phyloP scores from a whole-genome alignment of 2,797 vertebrate genomes.

The Oreortyx pictus region DNA sequence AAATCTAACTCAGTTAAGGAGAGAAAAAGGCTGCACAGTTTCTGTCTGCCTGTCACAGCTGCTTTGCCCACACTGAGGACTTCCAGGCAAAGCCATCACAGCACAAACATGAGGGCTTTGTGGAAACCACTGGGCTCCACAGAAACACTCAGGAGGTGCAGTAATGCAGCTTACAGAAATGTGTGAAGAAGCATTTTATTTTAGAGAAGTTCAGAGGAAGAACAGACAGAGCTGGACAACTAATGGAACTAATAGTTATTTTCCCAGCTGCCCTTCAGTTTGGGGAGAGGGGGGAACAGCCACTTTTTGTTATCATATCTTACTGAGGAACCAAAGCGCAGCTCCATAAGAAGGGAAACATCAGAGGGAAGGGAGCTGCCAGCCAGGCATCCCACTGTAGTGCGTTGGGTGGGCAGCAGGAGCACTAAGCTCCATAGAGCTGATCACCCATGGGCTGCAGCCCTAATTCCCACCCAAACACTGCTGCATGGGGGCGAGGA shows the following conservation, averaged over 20 bases:
- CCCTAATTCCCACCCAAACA: rapidly evolving
- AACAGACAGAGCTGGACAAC: background rate
- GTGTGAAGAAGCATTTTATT: background rate
- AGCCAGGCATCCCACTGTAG: background rate
- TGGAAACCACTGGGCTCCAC: background rate
- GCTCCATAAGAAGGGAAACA: background rate
- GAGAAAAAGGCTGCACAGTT: constrained; percentile 20
- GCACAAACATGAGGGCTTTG: constrained; percentile 29
- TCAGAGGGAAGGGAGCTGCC: background rate
- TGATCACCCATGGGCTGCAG: background rate
- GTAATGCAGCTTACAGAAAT: background rate
- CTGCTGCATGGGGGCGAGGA: background rate
- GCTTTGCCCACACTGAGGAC: background rate
- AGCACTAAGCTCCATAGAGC: background rate
- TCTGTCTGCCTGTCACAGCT: background rate
- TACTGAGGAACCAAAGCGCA: background rate
- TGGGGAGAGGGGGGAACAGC: background rate
- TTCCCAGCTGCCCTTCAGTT: background rate
- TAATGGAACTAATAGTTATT: background rate
- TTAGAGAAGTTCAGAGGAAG: background rate
- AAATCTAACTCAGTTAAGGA: constrained; percentile 9
- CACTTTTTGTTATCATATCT: background rate
- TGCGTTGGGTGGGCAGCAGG: background rate
- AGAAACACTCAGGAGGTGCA: background rate
- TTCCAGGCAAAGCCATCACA: background rate